phyloP scores from a whole-genome alignment of 2,888 invertebrate genomes.

The Drosophila prostipennis region DNA sequence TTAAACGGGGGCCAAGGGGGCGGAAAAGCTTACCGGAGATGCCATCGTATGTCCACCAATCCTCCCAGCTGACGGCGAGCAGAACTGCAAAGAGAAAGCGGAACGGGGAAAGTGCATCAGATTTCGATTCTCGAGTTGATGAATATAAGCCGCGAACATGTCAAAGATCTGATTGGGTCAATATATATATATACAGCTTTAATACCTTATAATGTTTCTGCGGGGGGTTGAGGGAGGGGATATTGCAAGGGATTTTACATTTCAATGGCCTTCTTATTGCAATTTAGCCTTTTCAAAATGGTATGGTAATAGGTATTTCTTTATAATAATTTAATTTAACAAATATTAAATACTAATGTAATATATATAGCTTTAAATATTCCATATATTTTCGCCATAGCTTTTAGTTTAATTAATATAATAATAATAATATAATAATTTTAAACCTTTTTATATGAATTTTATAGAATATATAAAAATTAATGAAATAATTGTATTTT shows the following conservation, averaged over 20 bases:
- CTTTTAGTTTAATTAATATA: no score
- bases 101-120: background rate
- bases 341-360: no score
- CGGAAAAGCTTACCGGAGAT: constrained; percentile 91
- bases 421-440: no score
- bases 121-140: constrained; percentile 7
- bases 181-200: background rate
- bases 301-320: no score
- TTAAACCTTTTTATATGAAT: no score
- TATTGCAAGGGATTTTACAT: background rate
- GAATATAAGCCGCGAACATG: constrained; percentile 16
- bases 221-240: background rate
- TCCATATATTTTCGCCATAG: no score
- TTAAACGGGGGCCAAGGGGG: constrained; percentile 10
- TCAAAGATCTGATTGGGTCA: constrained; percentile 20
- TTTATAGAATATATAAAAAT: no score
- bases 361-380: no score
- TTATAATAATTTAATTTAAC: no score
- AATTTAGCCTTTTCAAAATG: background rate
- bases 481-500: no score
- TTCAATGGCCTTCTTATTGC: background rate
- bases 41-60: constrained; percentile 98
- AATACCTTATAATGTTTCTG: constrained; percentile 2
- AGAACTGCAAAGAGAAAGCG: constrained; percentile 71
- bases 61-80: constrained; percentile 91